Conservation (phyloP, 2,888 invertebrate genomes). For the Rhingia campestris region DNA sequence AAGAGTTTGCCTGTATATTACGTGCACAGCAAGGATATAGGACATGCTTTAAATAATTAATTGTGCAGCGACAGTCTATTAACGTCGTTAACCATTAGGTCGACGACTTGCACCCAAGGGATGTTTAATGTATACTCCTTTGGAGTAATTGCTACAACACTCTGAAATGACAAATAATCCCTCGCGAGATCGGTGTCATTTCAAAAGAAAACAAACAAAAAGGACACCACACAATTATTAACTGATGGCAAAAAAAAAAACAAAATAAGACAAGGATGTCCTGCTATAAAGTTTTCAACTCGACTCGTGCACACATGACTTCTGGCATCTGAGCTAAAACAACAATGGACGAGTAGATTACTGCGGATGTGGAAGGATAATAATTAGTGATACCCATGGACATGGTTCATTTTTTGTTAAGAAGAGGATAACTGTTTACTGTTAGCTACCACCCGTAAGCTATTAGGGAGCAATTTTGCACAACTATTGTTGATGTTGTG, state of each 20-base stretch:
- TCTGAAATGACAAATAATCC: no score
- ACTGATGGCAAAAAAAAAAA: background rate
- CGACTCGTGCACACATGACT: background rate
- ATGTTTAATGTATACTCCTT: no score
- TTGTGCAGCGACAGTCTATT: constrained; percentile 24
- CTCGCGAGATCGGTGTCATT: no score
- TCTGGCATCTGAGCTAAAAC: background rate
- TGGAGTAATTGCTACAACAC: no score
- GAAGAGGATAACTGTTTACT: background rate
- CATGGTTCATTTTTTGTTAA: background rate
- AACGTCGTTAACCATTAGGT: constrained; percentile 19
- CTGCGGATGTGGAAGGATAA: background rate
- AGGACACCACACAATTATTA: background rate
- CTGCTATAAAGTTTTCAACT: background rate
- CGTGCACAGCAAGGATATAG: constrained; percentile 4
- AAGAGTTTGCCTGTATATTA: constrained; percentile 15
- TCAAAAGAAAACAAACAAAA: no score
- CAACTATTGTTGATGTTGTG: background rate
- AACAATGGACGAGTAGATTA: background rate
- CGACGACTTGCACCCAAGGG: background rate
- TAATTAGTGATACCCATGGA: background rate
- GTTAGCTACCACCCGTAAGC: background rate
- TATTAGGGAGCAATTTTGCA: background rate
- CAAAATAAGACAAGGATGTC: no score
- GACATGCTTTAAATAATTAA: constrained; percentile 13